These are phyloP conservation scores for Holotrichia oblita DNA, from an alignment of 1,140 invertebrate genomes.

Conservation along the genomic window DNA sequence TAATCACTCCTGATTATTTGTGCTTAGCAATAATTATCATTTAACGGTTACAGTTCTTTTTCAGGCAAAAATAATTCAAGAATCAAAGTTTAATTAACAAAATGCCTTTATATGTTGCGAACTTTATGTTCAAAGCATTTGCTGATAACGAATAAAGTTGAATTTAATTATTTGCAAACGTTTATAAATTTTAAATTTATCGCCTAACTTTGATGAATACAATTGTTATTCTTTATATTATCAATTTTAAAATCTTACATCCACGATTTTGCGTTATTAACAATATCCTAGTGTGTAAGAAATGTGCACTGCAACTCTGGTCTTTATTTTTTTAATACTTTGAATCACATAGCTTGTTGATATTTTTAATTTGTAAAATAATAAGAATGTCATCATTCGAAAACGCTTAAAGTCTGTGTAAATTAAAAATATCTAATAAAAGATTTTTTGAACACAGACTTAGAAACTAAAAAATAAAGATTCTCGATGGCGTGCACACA, in stretches of 20 bases:
- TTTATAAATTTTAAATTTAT: too few species aligned
- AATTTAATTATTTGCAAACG: too few species aligned
- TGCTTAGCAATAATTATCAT: too few species aligned
- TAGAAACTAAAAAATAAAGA: not conserved
- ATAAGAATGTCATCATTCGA: too few species aligned
- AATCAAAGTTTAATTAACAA: too few species aligned
- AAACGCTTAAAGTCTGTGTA: not conserved
- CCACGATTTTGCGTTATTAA: slow-evolving; percentile 23
- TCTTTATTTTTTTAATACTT: not conserved
- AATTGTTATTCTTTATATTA: not conserved
- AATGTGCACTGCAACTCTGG: not conserved
- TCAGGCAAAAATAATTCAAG: too few species aligned
- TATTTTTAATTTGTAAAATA: too few species aligned
- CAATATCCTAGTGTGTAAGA: not conserved
- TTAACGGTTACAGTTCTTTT: too few species aligned
- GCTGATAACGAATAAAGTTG: too few species aligned
- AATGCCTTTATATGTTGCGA: too few species aligned
- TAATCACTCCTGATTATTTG: too few species aligned
- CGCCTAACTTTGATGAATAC: not conserved
- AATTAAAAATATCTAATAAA: not conserved
- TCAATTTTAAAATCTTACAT: not conserved
- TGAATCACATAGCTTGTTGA: not conserved
- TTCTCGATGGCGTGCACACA: not conserved
- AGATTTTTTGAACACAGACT: not conserved
- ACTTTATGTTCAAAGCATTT: too few species aligned